Conservation (phyloP, 1,140 invertebrate genomes). For the Pseudobourletiella spinata region DNA sequence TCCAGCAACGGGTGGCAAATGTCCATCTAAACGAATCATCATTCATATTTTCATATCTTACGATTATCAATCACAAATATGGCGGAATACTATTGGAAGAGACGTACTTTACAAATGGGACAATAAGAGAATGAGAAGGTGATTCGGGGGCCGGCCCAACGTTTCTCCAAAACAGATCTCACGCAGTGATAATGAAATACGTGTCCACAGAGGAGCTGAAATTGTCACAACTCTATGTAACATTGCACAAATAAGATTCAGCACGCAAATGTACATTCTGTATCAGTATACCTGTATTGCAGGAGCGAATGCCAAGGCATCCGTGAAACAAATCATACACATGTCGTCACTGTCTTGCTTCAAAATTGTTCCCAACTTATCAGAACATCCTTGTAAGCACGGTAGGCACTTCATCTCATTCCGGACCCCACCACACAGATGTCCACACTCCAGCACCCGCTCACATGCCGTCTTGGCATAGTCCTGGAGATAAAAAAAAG, state of each 20-base stretch:
- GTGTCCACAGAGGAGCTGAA: conserved; percentile 81
- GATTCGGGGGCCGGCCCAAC: conserved; percentile 91
- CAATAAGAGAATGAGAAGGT: conserved; percentile 93
- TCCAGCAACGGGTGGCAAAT: conserved; percentile 73
- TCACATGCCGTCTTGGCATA: conserved; percentile 74
- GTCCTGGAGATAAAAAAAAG: conserved; percentile 51
- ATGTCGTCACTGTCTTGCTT: conserved; percentile 96
- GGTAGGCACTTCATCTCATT: conserved; percentile 76
- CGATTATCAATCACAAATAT: not conserved
- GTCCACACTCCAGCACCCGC: conserved; percentile 75
- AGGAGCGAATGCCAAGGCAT: conserved; percentile 86
- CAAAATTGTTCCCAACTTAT: conserved; percentile 43
- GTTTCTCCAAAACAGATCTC: conserved; percentile 69
- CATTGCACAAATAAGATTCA: conserved; percentile 7
- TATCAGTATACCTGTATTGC: conserved; percentile 73
- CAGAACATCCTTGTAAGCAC: conserved; percentile 61
- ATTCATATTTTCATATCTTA: not conserved
- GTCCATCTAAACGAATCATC: conserved; percentile 47
- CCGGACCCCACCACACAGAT: conserved; percentile 81
- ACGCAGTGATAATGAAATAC: conserved; percentile 93
- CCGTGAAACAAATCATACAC: conserved; percentile 99
- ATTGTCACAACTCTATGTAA: no score
- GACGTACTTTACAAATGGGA: conserved; percentile 85
- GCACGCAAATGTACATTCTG: no score
- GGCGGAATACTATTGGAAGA: not conserved